A percentile compares a stretch with the other conserved stretches of the same genome.
Evolutionary conservation across 1,140 invertebrate genomes (phyloP).

Genomic region (Hesperophylax magnus): DNA sequence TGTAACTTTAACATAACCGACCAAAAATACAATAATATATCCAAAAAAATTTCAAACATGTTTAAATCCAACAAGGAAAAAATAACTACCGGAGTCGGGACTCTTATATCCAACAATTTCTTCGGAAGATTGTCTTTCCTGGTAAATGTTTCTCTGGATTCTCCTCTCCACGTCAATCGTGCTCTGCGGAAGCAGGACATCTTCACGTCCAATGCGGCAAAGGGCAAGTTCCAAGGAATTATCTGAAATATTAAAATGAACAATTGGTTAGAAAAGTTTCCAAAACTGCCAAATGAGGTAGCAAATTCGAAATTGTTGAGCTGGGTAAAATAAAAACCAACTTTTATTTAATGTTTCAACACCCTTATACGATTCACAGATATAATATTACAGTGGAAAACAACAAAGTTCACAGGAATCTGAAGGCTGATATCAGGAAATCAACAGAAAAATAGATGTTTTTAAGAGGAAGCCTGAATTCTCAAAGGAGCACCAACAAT

Average conservation of each 20-base stretch:
- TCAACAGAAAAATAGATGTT: no score
- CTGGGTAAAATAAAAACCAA: no score
- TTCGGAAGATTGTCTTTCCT: constrained; percentile 72
- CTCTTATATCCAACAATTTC: constrained; percentile 70
- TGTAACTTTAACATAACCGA: no score
- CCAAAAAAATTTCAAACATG: neutral
- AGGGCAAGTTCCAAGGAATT: constrained; percentile 91
- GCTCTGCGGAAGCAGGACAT: constrained; percentile 93
- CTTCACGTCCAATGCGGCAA: constrained; percentile 89
- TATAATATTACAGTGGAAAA: no score
- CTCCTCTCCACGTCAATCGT: constrained; percentile 88
- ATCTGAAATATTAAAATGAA: constrained; percentile 67
- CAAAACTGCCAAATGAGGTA: no score
- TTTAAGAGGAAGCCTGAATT: no score
- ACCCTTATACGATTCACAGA: no score
- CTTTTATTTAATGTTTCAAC: no score
- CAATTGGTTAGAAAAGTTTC: neutral
- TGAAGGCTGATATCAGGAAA: no score
- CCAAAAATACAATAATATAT: neutral
- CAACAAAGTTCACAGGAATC: no score
- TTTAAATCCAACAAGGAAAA: neutral
- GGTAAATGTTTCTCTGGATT: constrained; percentile 76
- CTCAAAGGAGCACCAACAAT: no score
- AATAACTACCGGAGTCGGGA: constrained; percentile 55
- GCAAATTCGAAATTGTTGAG: no score